A percentile compares a stretch with the other conserved stretches of the same genome.
Conservation (phyloP, 2,888 invertebrate species). For the Flexamia atlantica region DNA sequence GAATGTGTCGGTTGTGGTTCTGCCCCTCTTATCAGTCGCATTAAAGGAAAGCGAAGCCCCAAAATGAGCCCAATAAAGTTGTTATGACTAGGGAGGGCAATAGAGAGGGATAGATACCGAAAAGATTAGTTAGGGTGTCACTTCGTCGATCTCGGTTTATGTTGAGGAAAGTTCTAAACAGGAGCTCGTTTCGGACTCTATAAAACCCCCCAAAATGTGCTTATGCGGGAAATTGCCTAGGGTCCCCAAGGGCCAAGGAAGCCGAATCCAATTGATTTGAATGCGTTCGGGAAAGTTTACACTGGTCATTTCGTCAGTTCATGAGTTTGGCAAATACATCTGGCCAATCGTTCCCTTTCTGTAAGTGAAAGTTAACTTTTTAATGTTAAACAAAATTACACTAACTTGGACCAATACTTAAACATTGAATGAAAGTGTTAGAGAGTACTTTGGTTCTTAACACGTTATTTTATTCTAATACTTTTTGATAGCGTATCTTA, state of each 20-base stretch:
- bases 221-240: slow-evolving; percentile 35
- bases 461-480: too few relatives aligned
- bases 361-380: too few relatives aligned
- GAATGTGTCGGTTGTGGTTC: neutral
- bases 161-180: slow-evolving; percentile 27
- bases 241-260: neutral
- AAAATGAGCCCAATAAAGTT: slow-evolving; percentile 38
- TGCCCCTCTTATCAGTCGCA: neutral
- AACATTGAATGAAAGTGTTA: too few relatives aligned
- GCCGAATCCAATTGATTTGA: slow-evolving; percentile 47
- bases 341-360: too few relatives aligned
- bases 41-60: slow-evolving; percentile 31
- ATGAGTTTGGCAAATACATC: slow-evolving; percentile 3
- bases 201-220: slow-evolving; percentile 37
- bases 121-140: slow-evolving; percentile 33
- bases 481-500: too few relatives aligned
- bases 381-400: too few relatives aligned
- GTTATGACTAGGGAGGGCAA: slow-evolving; percentile 22
- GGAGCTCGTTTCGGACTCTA: slow-evolving; percentile 38
- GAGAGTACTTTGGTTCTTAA: too few relatives aligned
- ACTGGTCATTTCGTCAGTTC: slow-evolving; percentile 10
- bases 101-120: slow-evolving; percentile 14
- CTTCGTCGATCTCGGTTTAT: slow-evolving; percentile 28
- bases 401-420: too few relatives aligned
- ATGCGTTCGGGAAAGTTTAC: slow-evolving; percentile 20